A percentile compares a stretch with the other conserved stretches of the same genome.
phyloP scores from a whole-genome alignment of 2,888 invertebrate genomes.

The Maniola hyperantus region DNA sequence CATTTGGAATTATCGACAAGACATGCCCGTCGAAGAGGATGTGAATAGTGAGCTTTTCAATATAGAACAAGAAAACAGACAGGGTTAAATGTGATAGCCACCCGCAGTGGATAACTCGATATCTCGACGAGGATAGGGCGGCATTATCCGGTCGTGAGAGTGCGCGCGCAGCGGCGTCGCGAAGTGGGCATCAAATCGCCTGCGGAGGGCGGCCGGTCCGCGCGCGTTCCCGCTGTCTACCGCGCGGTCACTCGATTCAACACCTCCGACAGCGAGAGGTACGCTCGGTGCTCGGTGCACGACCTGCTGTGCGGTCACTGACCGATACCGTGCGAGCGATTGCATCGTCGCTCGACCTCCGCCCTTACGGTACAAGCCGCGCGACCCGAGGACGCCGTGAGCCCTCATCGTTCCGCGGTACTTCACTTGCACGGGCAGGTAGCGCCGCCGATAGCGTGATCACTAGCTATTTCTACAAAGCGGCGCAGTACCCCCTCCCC shows the following conservation, averaged over 20 bases:
- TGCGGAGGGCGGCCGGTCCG: conserved; percentile 76
- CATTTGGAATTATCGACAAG: conserved; percentile 8
- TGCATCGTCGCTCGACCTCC: conserved; percentile 45
- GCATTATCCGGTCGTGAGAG: conserved; percentile 69
- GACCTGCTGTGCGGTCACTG: conserved; percentile 67
- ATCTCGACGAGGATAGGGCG: conserved; percentile 76
- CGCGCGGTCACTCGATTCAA: conserved; percentile 61
- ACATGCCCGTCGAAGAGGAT: background rate
- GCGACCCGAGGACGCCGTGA: conserved; percentile 42
- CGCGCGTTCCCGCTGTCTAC: conserved; percentile 59
- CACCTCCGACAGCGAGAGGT: conserved; percentile 65
- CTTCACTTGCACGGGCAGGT: conserved; percentile 53
- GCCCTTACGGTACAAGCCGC: conserved; percentile 49
- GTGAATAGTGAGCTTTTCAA: conserved; percentile 38
- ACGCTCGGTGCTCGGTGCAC: conserved; percentile 54
- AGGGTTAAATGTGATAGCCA: conserved; percentile 66
- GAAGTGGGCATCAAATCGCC: conserved; percentile 79
- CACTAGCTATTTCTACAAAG: conserved; percentile 64
- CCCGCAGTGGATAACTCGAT: conserved; percentile 73
- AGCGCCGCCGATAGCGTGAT: conserved; percentile 70
- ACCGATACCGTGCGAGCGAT: conserved; percentile 60
- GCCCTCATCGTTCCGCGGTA: conserved; percentile 35
- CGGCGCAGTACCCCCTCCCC: conserved; percentile 53
- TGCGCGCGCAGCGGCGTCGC: conserved; percentile 79
- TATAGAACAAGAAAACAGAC: conserved; percentile 51